phyloP scores from a whole-genome alignment of 2,888 invertebrate species.

The Pollenia griseotomentosa region DNA sequence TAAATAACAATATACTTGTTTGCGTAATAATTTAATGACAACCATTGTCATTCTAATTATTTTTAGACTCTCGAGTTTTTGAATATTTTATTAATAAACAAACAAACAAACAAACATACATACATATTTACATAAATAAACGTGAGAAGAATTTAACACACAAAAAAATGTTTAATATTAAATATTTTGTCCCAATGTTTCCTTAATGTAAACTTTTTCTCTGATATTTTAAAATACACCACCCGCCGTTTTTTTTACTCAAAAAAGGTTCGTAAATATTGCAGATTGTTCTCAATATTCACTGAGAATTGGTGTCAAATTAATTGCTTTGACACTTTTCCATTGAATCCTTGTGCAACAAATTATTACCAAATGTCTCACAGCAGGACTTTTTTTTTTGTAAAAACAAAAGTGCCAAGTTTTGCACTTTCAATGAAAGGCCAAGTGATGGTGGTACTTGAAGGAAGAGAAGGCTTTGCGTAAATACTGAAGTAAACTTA shows the following conservation, averaged over 20 bases:
- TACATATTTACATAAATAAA: not conserved
- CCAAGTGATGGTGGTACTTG: not conserved
- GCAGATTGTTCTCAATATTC: slow-evolving; percentile 24
- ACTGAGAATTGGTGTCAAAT: slow-evolving; percentile 73
- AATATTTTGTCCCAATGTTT: slow-evolving; percentile 21
- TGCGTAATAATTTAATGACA: slow-evolving; percentile 64
- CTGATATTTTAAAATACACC: slow-evolving; percentile 37
- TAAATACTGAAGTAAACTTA: not conserved
- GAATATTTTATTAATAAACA: not conserved
- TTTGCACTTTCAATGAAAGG: slow-evolving; percentile 54
- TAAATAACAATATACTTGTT: slow-evolving; percentile 47
- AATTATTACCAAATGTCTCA: slow-evolving; percentile 65
- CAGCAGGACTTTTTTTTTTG: slow-evolving; percentile 55
- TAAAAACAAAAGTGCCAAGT: slow-evolving; percentile 57
- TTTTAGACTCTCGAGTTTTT: slow-evolving; percentile 14
- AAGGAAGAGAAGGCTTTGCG: not conserved
- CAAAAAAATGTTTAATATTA: slow-evolving; percentile 26
- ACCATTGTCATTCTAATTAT: slow-evolving; percentile 65
- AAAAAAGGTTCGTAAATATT: slow-evolving; percentile 15
- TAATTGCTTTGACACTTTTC: slow-evolving; percentile 80
- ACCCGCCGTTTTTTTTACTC: slow-evolving; percentile 57
- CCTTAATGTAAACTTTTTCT: not conserved
- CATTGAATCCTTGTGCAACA: slow-evolving; percentile 64
- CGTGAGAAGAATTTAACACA: not conserved
- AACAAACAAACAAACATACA: not conserved